Base-by-base conservation (phyloP, 1,140 invertebrate genomes). In the Elymnias hypermnestra region DNA sequence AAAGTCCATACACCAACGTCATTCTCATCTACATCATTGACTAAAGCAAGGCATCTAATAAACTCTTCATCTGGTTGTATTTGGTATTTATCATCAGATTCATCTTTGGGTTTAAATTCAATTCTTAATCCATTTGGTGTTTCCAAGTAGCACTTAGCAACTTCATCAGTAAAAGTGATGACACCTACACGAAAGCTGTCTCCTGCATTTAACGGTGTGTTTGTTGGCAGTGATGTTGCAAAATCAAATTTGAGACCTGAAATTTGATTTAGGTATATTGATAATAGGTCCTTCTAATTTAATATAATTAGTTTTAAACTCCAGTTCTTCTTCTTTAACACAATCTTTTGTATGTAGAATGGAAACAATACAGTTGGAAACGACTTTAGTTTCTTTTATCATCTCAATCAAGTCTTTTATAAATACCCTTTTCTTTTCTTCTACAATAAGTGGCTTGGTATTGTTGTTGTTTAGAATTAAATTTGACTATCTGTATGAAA, bases 1-100 rank as follows among this genome's bases (percentile, higher is more conserved):
- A 51, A 13, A 1, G 41, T 53, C 65, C 65, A 69, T 2, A 54
- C 12, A 0, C 65, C 65, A 10, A 26, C 40, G 33, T 65, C 65
- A 9, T 35, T 39, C n/a, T 39, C 13, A 5, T 62, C 40, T n/a
- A 64, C 13, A 28, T 57, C 29, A 7, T 21, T 35, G 0, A 68
- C 38, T 2, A 36, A 31, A 7, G 28, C 55, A 5, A 37, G 43
- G 35, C 64, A 68, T 12, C 35, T 19, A 0, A 37, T 13, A 5
- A 29, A 7, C 17, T 57, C 52, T 12, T 15, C 15, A 3, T 52
- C 44, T 26, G 43, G 46, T 13, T 37, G n/a, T 43, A 54, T 36
- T 46, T 52, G 8, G 18, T 33, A 40, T 25, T 57, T 62, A 0
- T 53, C 50, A 23, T 64, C 36, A 5, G 53, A 55, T 9, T 59